These are phyloP conservation scores for Nestor notabilis DNA, from an alignment of 2,113 vertebrate species.

Conservation along the genomic window DNA sequence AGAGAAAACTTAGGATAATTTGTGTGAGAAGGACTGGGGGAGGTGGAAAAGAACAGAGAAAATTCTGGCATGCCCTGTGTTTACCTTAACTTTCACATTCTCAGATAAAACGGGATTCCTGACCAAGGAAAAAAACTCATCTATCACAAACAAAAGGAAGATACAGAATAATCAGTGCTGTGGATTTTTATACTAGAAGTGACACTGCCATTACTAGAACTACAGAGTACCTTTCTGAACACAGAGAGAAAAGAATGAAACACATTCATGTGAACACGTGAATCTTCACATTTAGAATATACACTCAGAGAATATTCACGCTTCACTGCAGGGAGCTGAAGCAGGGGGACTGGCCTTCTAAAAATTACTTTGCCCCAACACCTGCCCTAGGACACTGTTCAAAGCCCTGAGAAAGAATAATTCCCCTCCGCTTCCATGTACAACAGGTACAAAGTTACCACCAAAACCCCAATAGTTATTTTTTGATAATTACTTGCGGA, in stretches of 20 bases:
- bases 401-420: background rate
- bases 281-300: background rate
- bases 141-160: background rate
- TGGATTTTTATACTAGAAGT: background rate
- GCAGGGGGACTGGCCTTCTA: accelerated
- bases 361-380: background rate
- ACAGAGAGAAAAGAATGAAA: background rate
- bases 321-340: background rate
- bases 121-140: background rate
- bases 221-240: background rate
- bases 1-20: background rate
- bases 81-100: background rate
- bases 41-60: background rate
- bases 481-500: slow-evolving; percentile 39
- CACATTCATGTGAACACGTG: background rate
- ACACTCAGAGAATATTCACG: background rate
- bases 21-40: background rate
- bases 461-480: background rate
- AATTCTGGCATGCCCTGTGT: background rate
- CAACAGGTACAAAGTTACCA: background rate
- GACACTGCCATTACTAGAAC: background rate
- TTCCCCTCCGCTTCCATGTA: background rate
- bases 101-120: background rate
- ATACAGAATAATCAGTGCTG: background rate
- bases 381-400: background rate